A percentile compares a stretch with the other conserved stretches of the same genome.
phyloP scores from a whole-genome alignment of 1,140 invertebrate genomes.

The Drosophila azteca region DNA sequence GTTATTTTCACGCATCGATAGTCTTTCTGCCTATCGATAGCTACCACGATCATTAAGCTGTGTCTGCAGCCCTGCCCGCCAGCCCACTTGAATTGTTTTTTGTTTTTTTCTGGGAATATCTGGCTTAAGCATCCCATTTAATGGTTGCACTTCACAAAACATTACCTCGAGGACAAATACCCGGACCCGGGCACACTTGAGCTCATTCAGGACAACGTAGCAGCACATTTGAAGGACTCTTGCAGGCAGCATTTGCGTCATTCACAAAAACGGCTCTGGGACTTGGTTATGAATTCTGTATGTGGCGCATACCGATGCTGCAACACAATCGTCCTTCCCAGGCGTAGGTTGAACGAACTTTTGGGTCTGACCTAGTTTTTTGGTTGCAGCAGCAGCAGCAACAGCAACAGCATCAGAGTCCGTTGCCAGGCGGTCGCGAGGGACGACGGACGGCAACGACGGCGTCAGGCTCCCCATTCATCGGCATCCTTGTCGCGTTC shows the following conservation, averaged over 20 bases:
- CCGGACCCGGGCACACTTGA: conserved; percentile 24
- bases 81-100: not conserved
- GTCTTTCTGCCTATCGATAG: no score
- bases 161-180: conserved; percentile 48
- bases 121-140: conserved; percentile 22
- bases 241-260: conserved; percentile 58
- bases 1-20: no score
- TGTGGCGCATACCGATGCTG: conserved; percentile 37
- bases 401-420: conserved; percentile 5
- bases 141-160: conserved; percentile 37
- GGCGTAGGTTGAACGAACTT: conserved; percentile 65
- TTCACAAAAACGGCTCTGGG: conserved; percentile 47
- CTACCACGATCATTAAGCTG: no score
- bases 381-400: conserved; percentile 22
- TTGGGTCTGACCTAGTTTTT: conserved; percentile 65
- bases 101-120: not conserved
- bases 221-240: conserved; percentile 43
- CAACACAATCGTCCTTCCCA: conserved; percentile 72
- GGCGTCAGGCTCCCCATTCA: conserved; percentile 47
- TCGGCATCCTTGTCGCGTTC: conserved; percentile 57
- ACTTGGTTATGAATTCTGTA: not conserved
- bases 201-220: conserved; percentile 23
- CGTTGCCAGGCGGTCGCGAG: conserved; percentile 30
- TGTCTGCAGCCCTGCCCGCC: no score
- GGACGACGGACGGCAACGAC: not conserved